Conservation (phyloP, 2,888 invertebrate genomes). For the Thereva unica region DNA sequence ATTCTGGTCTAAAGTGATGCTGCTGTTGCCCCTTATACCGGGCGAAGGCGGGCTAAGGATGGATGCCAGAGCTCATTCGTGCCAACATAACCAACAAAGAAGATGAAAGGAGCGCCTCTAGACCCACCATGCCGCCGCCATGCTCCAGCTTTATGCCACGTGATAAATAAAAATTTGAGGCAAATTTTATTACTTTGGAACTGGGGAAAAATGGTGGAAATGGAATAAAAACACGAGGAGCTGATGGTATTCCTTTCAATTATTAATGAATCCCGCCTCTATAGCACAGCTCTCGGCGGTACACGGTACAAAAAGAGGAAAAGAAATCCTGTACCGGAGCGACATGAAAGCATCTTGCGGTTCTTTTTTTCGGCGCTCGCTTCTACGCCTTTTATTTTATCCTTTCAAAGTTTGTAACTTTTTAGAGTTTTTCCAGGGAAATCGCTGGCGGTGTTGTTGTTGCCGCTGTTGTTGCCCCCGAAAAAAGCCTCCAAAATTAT, state of each 20-base stretch:
- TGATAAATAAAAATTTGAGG: constrained; percentile 36
- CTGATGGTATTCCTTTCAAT: constrained; percentile 35
- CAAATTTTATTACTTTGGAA: constrained; percentile 33
- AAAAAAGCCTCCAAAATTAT: too few species aligned
- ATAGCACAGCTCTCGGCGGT: not conserved
- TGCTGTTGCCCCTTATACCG: not conserved
- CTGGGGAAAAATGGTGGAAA: constrained; percentile 11
- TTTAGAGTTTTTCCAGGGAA: too few species aligned
- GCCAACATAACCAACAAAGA: constrained; percentile 28
- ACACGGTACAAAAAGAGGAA: not conserved
- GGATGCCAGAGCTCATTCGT: constrained; percentile 24
- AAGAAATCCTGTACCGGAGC: constrained; percentile 16
- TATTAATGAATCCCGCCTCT: constrained; percentile 27
- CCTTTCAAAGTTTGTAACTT: too few species aligned
- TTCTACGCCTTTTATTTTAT: too few species aligned
- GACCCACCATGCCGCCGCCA: too few species aligned
- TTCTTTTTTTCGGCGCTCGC: constrained; percentile 16
- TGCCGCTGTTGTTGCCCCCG: too few species aligned
- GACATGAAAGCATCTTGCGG: constrained; percentile 30
- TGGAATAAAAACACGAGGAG: constrained; percentile 29
- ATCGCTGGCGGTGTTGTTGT: too few species aligned
- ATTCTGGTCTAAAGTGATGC: constrained; percentile 10
- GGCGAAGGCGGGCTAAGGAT: not conserved
- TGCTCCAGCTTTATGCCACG: constrained; percentile 24
- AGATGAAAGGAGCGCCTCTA: constrained; percentile 29